These are phyloP conservation scores for Cacatua alba DNA, from an alignment of 2,113 vertebrate genomes.

Conservation along the genomic window DNA sequence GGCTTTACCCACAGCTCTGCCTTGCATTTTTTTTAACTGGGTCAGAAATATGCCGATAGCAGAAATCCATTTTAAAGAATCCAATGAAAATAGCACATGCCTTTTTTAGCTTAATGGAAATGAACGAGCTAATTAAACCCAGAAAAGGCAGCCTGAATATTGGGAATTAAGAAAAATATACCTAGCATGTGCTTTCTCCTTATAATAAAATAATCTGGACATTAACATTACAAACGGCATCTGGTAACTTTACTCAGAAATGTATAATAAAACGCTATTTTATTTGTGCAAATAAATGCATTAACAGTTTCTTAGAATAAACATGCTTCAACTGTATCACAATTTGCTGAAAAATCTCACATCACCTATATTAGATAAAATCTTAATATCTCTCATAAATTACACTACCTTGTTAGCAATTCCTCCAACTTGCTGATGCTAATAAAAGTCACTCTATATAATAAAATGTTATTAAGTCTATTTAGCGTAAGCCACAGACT, in stretches of 20 bases:
- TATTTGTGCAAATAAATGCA: not conserved
- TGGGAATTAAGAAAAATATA: conserved; percentile 24
- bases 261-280: not conserved
- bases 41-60: conserved; percentile 68
- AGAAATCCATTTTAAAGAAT: conserved; percentile 71
- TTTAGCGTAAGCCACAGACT: not conserved
- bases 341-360: not conserved
- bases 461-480: not conserved
- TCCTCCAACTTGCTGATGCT: not conserved
- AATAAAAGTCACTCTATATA: not conserved
- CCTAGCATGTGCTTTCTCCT: not conserved
- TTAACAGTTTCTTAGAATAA: not conserved
- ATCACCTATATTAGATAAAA: not conserved
- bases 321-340: not conserved
- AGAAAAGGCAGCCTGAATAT: conserved; percentile 1
- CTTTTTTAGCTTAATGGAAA: conserved; percentile 60
- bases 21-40: conserved; percentile 56
- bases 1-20: conserved; percentile 43
- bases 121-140: conserved; percentile 46
- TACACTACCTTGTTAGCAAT: not conserved
- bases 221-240: not conserved
- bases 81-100: conserved; percentile 23
- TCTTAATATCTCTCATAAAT: not conserved
- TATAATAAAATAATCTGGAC: not conserved
- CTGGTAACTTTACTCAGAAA: not conserved